Evolutionary conservation across 2,888 invertebrate genomes (phyloP).

Genomic region (Hyposoter didymator): DNA sequence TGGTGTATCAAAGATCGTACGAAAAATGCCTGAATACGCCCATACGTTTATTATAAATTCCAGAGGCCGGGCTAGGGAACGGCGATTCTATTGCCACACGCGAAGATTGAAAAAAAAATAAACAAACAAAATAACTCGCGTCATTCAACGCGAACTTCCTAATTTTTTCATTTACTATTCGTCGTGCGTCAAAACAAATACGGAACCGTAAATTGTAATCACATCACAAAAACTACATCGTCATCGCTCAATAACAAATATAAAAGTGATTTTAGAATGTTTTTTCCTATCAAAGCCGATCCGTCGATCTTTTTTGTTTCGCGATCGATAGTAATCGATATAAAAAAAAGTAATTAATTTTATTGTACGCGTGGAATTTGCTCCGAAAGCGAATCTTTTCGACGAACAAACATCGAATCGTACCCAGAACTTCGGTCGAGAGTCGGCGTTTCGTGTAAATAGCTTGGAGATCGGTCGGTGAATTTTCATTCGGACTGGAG

Average conservation of each 20-base stretch:
- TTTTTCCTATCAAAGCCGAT: neutral
- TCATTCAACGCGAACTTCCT: neutral
- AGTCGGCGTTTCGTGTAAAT: constrained; percentile 93
- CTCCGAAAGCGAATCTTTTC: constrained; percentile 69
- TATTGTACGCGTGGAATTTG: neutral
- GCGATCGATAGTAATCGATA: neutral
- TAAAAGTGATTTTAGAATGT: neutral
- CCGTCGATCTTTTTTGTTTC: neutral
- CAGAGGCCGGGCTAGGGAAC: constrained; percentile 35
- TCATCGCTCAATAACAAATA: neutral
- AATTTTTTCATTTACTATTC: neutral
- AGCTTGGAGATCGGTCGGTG: constrained; percentile 88
- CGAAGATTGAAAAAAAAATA: constrained; percentile 8
- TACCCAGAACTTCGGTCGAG: constrained; percentile 93
- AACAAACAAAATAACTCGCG: constrained; percentile 4
- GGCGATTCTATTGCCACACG: constrained; percentile 9
- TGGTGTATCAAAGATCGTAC: neutral
- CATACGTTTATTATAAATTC: constrained; percentile 58
- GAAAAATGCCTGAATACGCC: neutral
- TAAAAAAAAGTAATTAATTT: neutral
- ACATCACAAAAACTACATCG: neutral
- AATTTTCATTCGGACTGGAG: constrained; percentile 73
- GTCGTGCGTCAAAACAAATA: neutral
- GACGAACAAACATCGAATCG: constrained; percentile 55
- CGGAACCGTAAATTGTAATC: neutral